Conservation (phyloP, 2,797 vertebrate species). For the Semotilus atromaculatus region DNA sequence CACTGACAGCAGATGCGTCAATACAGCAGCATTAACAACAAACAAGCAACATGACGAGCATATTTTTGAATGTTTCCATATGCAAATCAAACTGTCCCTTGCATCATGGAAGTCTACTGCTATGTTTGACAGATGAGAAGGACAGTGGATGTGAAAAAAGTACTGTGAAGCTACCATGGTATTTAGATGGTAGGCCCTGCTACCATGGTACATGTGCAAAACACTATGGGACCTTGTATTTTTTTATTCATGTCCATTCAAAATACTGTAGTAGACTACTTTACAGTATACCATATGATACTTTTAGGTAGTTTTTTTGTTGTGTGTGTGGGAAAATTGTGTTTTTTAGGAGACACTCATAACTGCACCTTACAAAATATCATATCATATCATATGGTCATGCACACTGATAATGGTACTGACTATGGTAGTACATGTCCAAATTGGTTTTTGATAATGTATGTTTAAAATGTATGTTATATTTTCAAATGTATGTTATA, state of each 20-base stretch:
- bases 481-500: neutral
- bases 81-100: conserved; percentile 29
- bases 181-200: too few relatives aligned
- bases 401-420: neutral
- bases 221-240: neutral
- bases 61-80: conserved; percentile 33
- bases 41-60: neutral
- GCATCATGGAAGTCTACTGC: conserved; percentile 4
- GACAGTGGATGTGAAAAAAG: neutral
- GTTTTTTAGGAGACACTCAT: neutral
- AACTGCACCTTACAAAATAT: neutral
- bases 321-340: too few relatives aligned
- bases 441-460: neutral
- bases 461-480: neutral
- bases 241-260: neutral
- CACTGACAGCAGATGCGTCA: neutral
- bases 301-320: neutral
- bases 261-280: neutral
- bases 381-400: neutral
- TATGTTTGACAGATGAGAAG: conserved; percentile 1
- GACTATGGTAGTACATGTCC: neutral
- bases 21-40: neutral
- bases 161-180: neutral
- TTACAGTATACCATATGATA: neutral
- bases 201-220: neutral